Conservation (phyloP, 2,888 invertebrate genomes). For the Eristalis tenax region DNA sequence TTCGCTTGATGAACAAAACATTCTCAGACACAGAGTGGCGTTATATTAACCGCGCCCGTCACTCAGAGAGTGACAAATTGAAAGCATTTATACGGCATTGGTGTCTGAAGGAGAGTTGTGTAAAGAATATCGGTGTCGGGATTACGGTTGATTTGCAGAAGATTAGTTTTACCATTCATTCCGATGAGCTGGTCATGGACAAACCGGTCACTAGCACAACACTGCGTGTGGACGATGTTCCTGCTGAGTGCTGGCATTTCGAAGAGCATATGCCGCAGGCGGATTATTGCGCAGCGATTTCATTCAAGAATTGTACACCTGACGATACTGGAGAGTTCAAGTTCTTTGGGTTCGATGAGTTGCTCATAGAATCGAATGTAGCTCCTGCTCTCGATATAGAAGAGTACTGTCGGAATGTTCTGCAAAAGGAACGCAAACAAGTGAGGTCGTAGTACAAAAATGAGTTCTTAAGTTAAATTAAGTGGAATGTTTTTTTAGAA, state of each 20-base stretch:
- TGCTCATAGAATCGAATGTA: constrained; percentile 82
- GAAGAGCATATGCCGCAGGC: constrained; percentile 91
- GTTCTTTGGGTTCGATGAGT: constrained; percentile 84
- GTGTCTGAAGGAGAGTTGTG: constrained; percentile 97
- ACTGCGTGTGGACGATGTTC: constrained; percentile 84
- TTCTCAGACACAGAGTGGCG: constrained; percentile 92
- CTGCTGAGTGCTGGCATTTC: constrained; percentile 87
- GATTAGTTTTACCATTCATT: constrained; percentile 87
- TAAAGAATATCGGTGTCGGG: constrained; percentile 94
- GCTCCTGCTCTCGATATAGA: constrained; percentile 73
- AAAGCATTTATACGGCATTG: constrained; percentile 93
- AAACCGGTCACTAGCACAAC: constrained; percentile 85
- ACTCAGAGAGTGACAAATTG: constrained; percentile 85
- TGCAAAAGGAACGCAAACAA: constrained; percentile 76
- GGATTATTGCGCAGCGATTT: constrained; percentile 90
- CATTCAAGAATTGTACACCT: constrained; percentile 81
- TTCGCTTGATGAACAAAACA: constrained; percentile 92
- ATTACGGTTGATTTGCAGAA: constrained; percentile 89
- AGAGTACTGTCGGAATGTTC: constrained; percentile 75
- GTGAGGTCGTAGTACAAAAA: constrained; percentile 24
- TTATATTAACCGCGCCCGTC: constrained; percentile 83
- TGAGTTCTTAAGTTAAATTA: constrained; percentile 2
- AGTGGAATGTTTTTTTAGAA: constrained; percentile 20
- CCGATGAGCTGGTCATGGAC: constrained; percentile 82
- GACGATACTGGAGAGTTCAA: constrained; percentile 81